Evolutionary conservation across 2,888 invertebrate genomes (phyloP).

Genomic region (Incurvaria masculella): DNA sequence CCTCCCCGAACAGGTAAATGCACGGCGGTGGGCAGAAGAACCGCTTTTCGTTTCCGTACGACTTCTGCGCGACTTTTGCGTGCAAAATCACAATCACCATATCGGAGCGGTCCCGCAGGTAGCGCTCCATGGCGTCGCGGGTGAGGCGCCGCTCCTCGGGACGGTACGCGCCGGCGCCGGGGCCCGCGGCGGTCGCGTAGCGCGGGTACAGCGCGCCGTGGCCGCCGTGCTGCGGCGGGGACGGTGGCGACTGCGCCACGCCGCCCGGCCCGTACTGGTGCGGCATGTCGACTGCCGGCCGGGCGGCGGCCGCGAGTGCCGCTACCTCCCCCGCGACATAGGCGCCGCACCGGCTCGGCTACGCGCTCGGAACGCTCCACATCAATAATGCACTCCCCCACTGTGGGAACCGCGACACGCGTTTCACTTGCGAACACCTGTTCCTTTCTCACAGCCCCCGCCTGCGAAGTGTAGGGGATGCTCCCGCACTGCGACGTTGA

Average conservation of each 20-base stretch:
- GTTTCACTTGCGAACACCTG: slow-evolving; percentile 77
- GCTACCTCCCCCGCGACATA: slow-evolving; percentile 16
- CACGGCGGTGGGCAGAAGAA: slow-evolving; percentile 99
- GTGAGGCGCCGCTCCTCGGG: slow-evolving; percentile 82
- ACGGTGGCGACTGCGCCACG: slow-evolving; percentile 76
- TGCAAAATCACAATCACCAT: slow-evolving; percentile 97
- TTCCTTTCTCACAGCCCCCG: slow-evolving; percentile 40
- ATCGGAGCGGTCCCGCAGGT: slow-evolving; percentile 89
- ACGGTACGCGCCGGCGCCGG: slow-evolving; percentile 61
- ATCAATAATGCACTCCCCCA: slow-evolving; percentile 30
- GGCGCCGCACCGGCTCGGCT: not conserved
- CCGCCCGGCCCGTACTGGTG: slow-evolving; percentile 74
- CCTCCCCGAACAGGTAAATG: slow-evolving; percentile 97
- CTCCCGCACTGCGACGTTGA: not conserved
- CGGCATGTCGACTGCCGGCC: slow-evolving; percentile 62
- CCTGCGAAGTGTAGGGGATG: slow-evolving; percentile 15
- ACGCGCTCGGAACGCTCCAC: slow-evolving; percentile 23
- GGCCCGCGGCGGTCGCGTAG: slow-evolving; percentile 56
- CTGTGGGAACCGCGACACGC: slow-evolving; percentile 51
- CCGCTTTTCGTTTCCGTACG: slow-evolving; percentile 98
- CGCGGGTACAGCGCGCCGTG: slow-evolving; percentile 61
- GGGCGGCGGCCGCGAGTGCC: slow-evolving; percentile 47
- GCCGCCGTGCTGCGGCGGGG: slow-evolving; percentile 59
- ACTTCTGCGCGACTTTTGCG: slow-evolving; percentile 99
- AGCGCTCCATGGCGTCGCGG: slow-evolving; percentile 94